Conservation (phyloP, 2,113 vertebrate species). For the Pomatostomus ruficeps region DNA sequence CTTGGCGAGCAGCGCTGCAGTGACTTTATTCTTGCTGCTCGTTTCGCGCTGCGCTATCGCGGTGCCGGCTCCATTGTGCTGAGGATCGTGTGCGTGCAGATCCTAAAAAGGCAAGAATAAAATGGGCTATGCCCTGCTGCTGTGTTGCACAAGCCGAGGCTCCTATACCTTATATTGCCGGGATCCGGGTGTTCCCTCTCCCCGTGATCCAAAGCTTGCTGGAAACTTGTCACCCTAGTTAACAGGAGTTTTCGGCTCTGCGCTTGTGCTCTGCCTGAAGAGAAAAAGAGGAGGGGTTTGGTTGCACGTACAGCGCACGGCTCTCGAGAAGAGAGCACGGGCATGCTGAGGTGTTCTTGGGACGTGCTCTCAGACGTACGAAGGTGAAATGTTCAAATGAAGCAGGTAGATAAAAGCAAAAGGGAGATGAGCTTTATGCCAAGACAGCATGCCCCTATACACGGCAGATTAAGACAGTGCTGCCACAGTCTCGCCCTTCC, state of each 20-base stretch:
- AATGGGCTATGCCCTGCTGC: not conserved
- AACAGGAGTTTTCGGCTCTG: not conserved
- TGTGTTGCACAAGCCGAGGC: not conserved
- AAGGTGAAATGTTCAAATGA: not conserved
- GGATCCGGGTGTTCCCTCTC: not conserved
- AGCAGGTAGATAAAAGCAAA: not conserved
- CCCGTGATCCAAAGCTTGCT: not conserved
- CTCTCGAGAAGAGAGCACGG: not conserved
- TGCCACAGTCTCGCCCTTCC: not conserved
- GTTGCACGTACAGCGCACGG: rapidly evolving
- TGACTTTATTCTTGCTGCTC: not conserved
- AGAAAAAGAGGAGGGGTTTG: not conserved
- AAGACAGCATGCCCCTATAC: rapidly evolving
- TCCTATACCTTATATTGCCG: not conserved
- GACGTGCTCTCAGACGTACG: not conserved
- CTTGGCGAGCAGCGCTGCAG: not conserved
- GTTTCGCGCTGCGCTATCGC: not conserved
- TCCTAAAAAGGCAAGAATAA: slow-evolving; percentile 7
- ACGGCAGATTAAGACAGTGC: not conserved
- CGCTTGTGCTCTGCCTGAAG: not conserved
- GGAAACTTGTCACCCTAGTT: not conserved
- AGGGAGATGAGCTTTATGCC: not conserved
- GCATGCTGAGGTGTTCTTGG: not conserved
- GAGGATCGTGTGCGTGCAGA: not conserved
- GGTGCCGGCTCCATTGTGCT: not conserved